phyloP scores from a whole-genome alignment of 2,797 vertebrate species.

The Balearica regulorum region DNA sequence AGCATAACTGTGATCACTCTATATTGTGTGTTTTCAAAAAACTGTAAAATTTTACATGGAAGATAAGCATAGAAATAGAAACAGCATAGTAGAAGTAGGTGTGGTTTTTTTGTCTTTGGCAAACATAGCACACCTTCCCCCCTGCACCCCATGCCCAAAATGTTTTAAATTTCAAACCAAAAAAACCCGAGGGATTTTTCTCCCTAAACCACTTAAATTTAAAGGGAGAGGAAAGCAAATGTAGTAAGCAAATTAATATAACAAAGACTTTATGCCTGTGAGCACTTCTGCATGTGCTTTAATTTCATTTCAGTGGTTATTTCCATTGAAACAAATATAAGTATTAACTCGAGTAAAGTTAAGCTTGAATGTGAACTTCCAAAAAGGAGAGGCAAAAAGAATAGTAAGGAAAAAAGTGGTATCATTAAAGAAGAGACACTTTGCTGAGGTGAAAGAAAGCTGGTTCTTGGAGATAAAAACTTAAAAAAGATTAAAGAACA shows the following conservation, averaged over 20 bases:
- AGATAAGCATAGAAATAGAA: background rate
- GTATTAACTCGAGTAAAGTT: background rate
- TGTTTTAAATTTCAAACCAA: too few species aligned
- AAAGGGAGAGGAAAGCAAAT: background rate
- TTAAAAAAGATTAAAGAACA: constrained; percentile 39
- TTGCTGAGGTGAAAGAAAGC: constrained; percentile 53
- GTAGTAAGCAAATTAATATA: background rate
- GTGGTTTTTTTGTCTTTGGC: background rate
- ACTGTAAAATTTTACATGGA: background rate
- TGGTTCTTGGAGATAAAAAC: constrained; percentile 61
- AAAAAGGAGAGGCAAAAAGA: background rate
- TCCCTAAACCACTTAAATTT: background rate
- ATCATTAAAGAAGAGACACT: constrained; percentile 11
- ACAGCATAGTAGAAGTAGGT: background rate
- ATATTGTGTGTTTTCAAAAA: background rate
- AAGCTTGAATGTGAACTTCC: background rate
- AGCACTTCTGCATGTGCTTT: background rate
- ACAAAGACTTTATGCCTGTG: constrained; percentile 1
- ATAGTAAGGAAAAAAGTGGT: background rate
- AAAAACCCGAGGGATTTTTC: background rate
- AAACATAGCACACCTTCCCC: background rate
- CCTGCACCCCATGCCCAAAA: too few species aligned
- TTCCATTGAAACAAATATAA: background rate
- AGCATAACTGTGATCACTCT: background rate
- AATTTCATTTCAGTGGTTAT: constrained; percentile 7